Evolutionary conservation across 2,888 invertebrate genomes (phyloP).

Genomic region (Cataglyphis altisquamis): DNA sequence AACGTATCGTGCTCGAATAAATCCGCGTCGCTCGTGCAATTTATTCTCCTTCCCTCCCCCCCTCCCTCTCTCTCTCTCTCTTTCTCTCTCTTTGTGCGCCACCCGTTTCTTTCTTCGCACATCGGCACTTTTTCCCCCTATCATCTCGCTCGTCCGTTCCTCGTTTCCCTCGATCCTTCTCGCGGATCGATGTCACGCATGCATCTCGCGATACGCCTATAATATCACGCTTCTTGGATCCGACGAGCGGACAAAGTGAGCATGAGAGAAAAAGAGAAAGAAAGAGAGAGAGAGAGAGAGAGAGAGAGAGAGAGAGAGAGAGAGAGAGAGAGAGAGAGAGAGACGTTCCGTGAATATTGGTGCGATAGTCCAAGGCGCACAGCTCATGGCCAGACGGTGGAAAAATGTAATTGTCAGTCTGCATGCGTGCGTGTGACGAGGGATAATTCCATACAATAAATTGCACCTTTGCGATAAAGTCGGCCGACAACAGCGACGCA

Average conservation of each 20-base stretch:
- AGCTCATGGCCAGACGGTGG: conserved; percentile 41
- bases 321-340: conserved; percentile 26
- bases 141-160: not conserved
- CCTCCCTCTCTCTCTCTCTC: not conserved
- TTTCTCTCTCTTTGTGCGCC: not conserved
- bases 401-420: conserved; percentile 65
- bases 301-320: conserved; percentile 40
- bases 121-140: conserved; percentile 10
- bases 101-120: conserved; percentile 33
- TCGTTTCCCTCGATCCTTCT: conserved; percentile 6
- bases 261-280: conserved; percentile 46
- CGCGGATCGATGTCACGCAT: conserved; percentile 54
- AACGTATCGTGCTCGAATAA: conserved; percentile 70
- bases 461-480: conserved; percentile 60
- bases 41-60: conserved; percentile 56
- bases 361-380: conserved; percentile 4
- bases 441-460: conserved; percentile 66
- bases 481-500: conserved; percentile 29
- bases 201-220: conserved; percentile 56
- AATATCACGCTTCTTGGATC: conserved; percentile 57
- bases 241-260: conserved; percentile 56
- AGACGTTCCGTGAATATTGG: conserved; percentile 24
- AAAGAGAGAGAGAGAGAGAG: conserved; percentile 43
- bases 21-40: conserved; percentile 67
- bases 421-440: conserved; percentile 38